Evolutionary conservation across 2,113 vertebrate species (phyloP).

Genomic region (Indicator indicator): DNA sequence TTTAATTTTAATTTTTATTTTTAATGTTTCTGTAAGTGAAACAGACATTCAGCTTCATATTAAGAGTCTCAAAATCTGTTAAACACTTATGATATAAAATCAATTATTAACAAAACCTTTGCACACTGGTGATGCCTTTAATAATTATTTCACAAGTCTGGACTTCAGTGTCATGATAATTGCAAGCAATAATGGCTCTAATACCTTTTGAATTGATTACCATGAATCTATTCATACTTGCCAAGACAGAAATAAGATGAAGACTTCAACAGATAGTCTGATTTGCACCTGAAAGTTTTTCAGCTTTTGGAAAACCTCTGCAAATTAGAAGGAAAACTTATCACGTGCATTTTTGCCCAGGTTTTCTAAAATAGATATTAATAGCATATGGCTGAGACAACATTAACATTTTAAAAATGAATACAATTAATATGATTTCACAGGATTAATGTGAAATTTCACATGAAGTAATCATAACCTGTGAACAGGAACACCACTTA

Average conservation of each 20-base stretch:
- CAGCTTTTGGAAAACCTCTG: background rate
- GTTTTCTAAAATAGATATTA: background rate
- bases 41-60: slow-evolving; percentile 6
- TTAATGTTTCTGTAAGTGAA: slow-evolving; percentile 13
- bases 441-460: background rate
- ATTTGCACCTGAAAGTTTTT: slow-evolving; percentile 11
- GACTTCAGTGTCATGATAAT: slow-evolving; percentile 42
- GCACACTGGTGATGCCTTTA: background rate
- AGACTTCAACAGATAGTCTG: background rate
- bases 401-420: background rate
- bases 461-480: background rate
- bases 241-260: background rate
- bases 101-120: slow-evolving; percentile 37
- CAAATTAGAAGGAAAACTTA: background rate
- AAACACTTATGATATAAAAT: slow-evolving; percentile 52
- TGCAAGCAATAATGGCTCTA: slow-evolving; percentile 34
- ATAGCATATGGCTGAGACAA: background rate
- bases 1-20: background rate
- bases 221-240: slow-evolving; percentile 27
- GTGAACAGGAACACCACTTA: background rate
- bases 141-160: slow-evolving; percentile 33
- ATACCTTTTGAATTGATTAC: slow-evolving; percentile 61
- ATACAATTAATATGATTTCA: background rate
- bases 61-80: background rate
- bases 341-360: background rate